Evolutionary conservation across 2,888 invertebrate species (phyloP), one percentile per base, ranked within the genome.

Genomic region (Anagyrus pseudococci): DNA sequence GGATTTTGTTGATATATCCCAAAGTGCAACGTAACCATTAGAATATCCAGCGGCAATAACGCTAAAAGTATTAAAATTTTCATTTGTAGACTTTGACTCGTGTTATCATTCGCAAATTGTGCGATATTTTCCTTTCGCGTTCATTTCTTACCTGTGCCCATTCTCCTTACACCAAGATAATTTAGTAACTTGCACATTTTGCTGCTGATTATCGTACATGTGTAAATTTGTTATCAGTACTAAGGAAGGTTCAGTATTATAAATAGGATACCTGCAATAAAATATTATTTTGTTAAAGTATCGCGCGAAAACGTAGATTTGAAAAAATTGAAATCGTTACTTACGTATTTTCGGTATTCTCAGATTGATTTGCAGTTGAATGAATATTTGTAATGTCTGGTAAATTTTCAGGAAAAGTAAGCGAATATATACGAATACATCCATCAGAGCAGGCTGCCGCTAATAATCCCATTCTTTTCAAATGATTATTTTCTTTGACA

Each of bases 361-460:
- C 64, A 37, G 4, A 22, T 8, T 13, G 17, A 23, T 55, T 19
- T 33, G 10, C 15, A 25, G 17, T 4, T 8, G 8, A 2, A 13
- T 13, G 15, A 37, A 8, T 37, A 2, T 37, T 37, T 2, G 33
- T 8, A 8, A 22, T 4, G 10, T 44, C 17, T 37, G 46, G 19
- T 41, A 84, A 69, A 47, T 78, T 74, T 17, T 79, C 73, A 1
- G 83, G 84, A 72, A 85, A 82, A 0, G 87, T 86, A 49, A 90
- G 81, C 1, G 86, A 82, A 72, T 86, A 87, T 67, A 90, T 83
- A 68, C 87, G 84, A n/a, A 87, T 85, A 48, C 73, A 76, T 10
- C 89, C 88, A 74, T 88, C 85, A 0, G 89, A 87, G 70, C 88
- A 88, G 1, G 89, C 89, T 2, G 86, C 82, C 1, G 90, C 90